Percentiles rank a stretch among this genome's conserved stretches.
phyloP scores from a whole-genome alignment of 2,888 invertebrate genomes.

The Sicus ferrugineus region DNA sequence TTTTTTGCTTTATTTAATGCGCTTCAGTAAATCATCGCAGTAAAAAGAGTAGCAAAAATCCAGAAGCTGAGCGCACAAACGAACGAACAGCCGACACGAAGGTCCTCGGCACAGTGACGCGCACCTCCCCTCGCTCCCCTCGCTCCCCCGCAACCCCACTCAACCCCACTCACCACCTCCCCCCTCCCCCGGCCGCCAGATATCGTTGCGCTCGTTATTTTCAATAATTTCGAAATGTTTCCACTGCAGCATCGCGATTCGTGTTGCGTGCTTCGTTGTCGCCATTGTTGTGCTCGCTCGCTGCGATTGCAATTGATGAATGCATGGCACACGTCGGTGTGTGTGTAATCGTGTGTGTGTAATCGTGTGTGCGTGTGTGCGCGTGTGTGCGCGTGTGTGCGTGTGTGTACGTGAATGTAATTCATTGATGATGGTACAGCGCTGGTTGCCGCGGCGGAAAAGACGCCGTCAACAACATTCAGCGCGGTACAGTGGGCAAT shows the following conservation, averaged over 20 bases:
- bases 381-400: neutral
- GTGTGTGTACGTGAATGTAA: neutral
- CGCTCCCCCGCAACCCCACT: neutral
- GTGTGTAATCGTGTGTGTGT: neutral
- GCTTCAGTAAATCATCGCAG: slow-evolving; percentile 21
- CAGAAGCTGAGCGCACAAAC: neutral
- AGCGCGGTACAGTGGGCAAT: neutral
- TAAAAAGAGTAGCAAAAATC: neutral
- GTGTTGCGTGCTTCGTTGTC: neutral
- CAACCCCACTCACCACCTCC: neutral
- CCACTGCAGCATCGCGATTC: neutral
- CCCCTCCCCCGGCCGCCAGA: neutral
- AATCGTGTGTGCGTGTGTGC: neutral
- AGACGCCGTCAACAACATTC: too few species aligned
- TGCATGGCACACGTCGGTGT: neutral
- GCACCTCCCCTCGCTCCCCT: neutral
- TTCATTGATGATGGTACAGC: neutral
- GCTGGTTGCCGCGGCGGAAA: neutral
- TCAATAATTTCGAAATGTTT: slow-evolving; percentile 22
- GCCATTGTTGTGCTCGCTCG: neutral
- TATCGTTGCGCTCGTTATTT: slow-evolving; percentile 16
- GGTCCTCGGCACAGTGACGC: neutral
- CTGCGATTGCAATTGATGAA: slow-evolving; percentile 21
- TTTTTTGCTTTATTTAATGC: slow-evolving; percentile 15
- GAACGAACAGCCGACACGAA: neutral